phyloP scores from a whole-genome alignment of 2,888 invertebrate genomes.

The Lasioglossum zephyrum region DNA sequence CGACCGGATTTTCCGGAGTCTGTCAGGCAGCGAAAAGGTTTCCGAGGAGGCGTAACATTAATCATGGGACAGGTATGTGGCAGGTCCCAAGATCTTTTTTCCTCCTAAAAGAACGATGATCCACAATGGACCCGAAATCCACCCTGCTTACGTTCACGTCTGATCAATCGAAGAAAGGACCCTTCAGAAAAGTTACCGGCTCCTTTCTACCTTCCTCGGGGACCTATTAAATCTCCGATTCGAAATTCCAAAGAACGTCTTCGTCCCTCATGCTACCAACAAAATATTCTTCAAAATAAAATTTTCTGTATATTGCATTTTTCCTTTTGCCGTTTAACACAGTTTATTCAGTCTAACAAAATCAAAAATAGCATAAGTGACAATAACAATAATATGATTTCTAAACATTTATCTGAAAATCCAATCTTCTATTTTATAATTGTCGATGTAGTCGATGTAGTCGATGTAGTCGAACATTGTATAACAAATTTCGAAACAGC shows the following conservation, averaged over 20 bases:
- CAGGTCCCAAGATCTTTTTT: conserved; percentile 60
- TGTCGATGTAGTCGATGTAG: no score
- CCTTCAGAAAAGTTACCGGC: conserved; percentile 52
- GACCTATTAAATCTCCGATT: conserved; percentile 54
- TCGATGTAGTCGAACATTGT: not conserved
- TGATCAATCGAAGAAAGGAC: conserved; percentile 61
- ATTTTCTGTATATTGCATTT: not conserved
- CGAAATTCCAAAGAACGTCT: conserved; percentile 38
- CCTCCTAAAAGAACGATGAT: conserved; percentile 62
- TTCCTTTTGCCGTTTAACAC: no score
- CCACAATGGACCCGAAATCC: conserved; percentile 64
- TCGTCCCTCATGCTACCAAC: conserved; percentile 29
- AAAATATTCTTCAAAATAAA: conserved; percentile 22
- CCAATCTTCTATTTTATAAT: no score
- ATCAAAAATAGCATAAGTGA: no score
- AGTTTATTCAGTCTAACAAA: no score
- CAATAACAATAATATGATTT: not conserved
- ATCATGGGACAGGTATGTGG: conserved; percentile 78
- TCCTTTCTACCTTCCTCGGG: conserved; percentile 36
- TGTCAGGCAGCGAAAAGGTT: conserved; percentile 37
- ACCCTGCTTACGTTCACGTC: conserved; percentile 46
- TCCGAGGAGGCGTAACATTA: conserved; percentile 73
- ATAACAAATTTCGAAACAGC: not conserved
- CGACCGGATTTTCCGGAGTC: conserved; percentile 38
- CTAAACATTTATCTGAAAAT: no score